Conservation (phyloP, 1,140 invertebrate genomes). For the Euschistus heros region DNA sequence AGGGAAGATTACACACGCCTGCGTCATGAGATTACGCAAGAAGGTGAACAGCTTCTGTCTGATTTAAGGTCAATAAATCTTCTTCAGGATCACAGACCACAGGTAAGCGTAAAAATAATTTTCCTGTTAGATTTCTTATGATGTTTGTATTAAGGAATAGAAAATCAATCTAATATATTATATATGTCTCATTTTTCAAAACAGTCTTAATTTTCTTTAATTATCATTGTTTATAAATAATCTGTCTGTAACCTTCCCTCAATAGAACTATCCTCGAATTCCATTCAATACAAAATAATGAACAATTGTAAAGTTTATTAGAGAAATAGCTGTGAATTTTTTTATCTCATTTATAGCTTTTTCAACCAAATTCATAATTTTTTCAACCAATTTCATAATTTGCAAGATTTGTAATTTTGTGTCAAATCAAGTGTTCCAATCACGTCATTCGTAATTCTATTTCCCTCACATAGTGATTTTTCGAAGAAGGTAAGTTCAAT, state of each 20-base stretch:
- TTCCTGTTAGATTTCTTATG: background rate
- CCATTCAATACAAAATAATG: too few relatives aligned
- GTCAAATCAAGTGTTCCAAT: too few relatives aligned
- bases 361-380: too few relatives aligned
- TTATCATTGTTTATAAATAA: background rate
- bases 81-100: constrained; percentile 19
- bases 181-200: too few relatives aligned
- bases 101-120: background rate
- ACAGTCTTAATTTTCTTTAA: background rate
- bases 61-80: constrained; percentile 29
- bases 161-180: background rate
- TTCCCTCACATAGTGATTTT: too few relatives aligned
- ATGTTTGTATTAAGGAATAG: background rate
- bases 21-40: constrained; percentile 27
- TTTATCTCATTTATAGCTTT: too few relatives aligned
- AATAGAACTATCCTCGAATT: background rate
- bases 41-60: constrained; percentile 30
- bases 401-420: too few relatives aligned
- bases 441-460: too few relatives aligned
- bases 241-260: background rate
- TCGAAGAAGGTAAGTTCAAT: too few relatives aligned
- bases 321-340: too few relatives aligned
- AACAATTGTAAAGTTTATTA: too few relatives aligned
- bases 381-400: too few relatives aligned
- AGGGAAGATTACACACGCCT: constrained; percentile 26